Percentiles rank a stretch among this genome's conserved stretches.
These are phyloP conservation scores for Rhogogaster chlorosoma DNA, from an alignment of 2,888 invertebrate genomes.

Conservation along the genomic window DNA sequence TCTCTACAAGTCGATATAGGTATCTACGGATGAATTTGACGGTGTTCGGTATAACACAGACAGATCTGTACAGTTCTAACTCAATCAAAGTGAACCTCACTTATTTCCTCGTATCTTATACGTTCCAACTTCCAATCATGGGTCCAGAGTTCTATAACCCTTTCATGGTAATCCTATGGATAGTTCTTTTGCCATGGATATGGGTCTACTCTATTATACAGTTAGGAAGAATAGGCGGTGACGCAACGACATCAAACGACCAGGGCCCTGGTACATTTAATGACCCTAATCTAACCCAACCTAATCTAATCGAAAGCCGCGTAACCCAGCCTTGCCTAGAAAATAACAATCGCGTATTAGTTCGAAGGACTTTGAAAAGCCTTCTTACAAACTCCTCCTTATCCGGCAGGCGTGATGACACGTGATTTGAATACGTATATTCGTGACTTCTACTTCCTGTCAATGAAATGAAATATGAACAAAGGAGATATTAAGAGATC, in stretches of 20 bases:
- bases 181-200: neutral
- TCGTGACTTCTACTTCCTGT: neutral
- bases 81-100: constrained; percentile 11
- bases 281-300: constrained; percentile 37
- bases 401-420: constrained; percentile 36
- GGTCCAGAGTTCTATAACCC: constrained; percentile 21
- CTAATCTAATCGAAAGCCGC: constrained; percentile 26
- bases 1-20: neutral
- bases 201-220: neutral
- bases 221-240: constrained; percentile 12
- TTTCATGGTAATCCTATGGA: constrained; percentile 1
- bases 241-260: constrained; percentile 39
- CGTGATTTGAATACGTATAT: neutral
- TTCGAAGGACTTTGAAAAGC: constrained; percentile 24
- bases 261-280: constrained; percentile 28
- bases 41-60: constrained; percentile 5
- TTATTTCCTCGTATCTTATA: constrained; percentile 18
- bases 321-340: constrained; percentile 18
- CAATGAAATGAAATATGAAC: neutral
- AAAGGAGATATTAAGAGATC: neutral
- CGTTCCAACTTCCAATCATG: constrained; percentile 15
- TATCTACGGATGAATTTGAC: neutral
- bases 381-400: constrained; percentile 19
- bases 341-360: constrained; percentile 38
- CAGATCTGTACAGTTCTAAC: constrained; percentile 12